A percentile compares a stretch with the other conserved stretches of the same genome.
phyloP scores from a whole-genome alignment of 2,888 invertebrate genomes.

The Monopis laevigella region DNA sequence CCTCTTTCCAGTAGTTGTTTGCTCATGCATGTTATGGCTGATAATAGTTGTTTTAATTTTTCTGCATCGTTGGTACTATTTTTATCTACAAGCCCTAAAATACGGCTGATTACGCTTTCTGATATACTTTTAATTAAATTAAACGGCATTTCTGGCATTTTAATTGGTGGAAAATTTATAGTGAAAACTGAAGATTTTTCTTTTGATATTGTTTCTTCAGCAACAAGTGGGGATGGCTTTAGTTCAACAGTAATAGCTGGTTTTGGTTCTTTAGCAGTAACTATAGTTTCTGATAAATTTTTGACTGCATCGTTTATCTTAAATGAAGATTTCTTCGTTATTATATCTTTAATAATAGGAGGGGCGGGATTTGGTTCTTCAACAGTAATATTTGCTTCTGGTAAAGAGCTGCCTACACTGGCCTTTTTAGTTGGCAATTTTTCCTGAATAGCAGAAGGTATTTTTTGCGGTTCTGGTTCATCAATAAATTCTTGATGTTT shows the following conservation, averaged over 20 bases:
- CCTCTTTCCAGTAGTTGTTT: conserved; percentile 23
- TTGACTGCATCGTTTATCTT: too few species aligned
- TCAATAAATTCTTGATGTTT: neutral
- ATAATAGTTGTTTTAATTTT: conserved; percentile 21
- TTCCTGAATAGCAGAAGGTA: neutral
- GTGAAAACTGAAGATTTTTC: too few species aligned
- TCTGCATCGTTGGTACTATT: neutral
- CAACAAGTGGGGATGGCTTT: too few species aligned
- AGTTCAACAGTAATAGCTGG: neutral
- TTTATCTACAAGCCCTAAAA: neutral
- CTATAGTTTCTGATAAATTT: too few species aligned
- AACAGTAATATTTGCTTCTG: neutral
- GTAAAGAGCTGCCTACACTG: neutral
- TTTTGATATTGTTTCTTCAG: too few species aligned
- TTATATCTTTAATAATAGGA: too few species aligned
- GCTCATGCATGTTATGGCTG: conserved; percentile 23
- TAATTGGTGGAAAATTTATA: too few species aligned
- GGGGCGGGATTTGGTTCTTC: neutral
- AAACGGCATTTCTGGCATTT: neutral
- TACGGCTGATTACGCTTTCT: neutral
- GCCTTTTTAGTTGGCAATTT: neutral
- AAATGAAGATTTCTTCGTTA: too few species aligned
- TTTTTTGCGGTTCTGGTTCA: neutral
- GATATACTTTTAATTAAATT: neutral
- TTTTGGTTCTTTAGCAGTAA: too few species aligned